Conservation (phyloP, 2,888 invertebrate species). For the Drosophila setosimentum region DNA sequence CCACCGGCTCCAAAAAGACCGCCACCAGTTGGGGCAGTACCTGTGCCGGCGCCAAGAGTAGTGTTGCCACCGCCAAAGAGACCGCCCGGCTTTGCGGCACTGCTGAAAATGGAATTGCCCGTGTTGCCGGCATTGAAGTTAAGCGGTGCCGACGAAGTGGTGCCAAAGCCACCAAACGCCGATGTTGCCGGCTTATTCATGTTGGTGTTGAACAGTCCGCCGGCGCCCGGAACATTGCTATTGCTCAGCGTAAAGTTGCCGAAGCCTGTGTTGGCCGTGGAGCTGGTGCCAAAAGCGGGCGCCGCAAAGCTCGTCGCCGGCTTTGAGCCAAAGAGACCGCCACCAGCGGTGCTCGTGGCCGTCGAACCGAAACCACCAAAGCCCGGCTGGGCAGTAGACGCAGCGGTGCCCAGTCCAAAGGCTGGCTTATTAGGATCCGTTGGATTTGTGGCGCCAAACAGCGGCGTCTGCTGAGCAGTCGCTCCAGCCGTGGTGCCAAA, state of each 20-base stretch:
- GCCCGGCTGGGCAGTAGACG: conserved; percentile 77
- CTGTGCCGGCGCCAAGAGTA: conserved; percentile 46
- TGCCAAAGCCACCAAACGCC: conserved; percentile 87
- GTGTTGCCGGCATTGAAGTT: conserved; percentile 82
- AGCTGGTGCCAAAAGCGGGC: conserved; percentile 83
- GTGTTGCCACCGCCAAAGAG: conserved; percentile 85
- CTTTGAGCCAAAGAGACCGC: conserved; percentile 82
- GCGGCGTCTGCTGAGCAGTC: conserved; percentile 68
- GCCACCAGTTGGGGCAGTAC: conserved; percentile 12
- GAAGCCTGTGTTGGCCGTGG: conserved; percentile 80
- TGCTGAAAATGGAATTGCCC: conserved; percentile 86
- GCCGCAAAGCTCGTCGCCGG: conserved; percentile 85
- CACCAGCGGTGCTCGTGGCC: conserved; percentile 85
- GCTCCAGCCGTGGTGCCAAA: conserved; percentile 83
- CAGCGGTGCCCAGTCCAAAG: conserved; percentile 80
- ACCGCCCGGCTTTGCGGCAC: conserved; percentile 81
- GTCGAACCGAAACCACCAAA: conserved; percentile 84
- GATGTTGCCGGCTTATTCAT: conserved; percentile 86
- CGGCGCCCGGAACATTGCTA: conserved; percentile 57
- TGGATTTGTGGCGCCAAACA: conserved; percentile 79
- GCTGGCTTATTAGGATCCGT: conserved; percentile 84
- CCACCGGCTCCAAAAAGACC: conserved; percentile 27
- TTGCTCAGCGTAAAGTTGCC: conserved; percentile 78
- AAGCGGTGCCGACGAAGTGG: conserved; percentile 83
- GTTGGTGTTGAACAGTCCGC: conserved; percentile 82